Evolutionary conservation across 2,797 vertebrate species (phyloP), one percentile per base, ranked within the genome.

Genomic region (Chrysocyon brachyurus): DNA sequence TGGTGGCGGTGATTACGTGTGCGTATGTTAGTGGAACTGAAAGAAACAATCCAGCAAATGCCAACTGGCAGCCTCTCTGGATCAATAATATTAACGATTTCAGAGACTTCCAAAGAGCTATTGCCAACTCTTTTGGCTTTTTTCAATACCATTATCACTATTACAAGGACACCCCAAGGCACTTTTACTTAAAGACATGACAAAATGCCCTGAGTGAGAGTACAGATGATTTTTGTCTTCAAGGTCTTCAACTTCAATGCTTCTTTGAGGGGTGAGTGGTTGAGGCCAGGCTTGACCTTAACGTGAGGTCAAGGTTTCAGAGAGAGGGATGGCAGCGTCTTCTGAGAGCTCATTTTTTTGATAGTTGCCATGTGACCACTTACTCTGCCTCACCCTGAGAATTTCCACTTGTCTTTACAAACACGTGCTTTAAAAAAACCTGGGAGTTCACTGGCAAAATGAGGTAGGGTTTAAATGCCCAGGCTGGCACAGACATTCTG

Each of bases 21-120:
- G 54, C 24, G 21, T 57, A 49, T n/a, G 21, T 72, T 16, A 73
- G 49, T 15, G 24, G n/a, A 19, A 68, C 21, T 28, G 56, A 97
- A 98, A 93, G 95, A 98, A 66, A 87, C 94, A 98, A 96, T 64
- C 83, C 88, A 96, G 97, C 63, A 52, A 97, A 84, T 90, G 95
- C 96, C 97, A 97, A 97, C 87, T n/a, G 96, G 92, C 94, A 98
- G 95, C 84, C 92, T 98, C 93, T 91, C 94, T 97, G 96, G 97
- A 98, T 98, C 98, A 97, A 98, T 98, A 98, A 92, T 95, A 98
- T 97, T 97, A 97, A 97, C 12, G 81, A 98, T 97, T 96, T 96
- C 95, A 97, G 94, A 95, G 91, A 96, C 94, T 95, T 98, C 94
- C 77, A 96, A 59, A 78, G 95, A 97, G 97, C 87, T 87, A 93